phyloP scores from a whole-genome alignment of 2,113 vertebrate species.

The Condylura cristata region DNA sequence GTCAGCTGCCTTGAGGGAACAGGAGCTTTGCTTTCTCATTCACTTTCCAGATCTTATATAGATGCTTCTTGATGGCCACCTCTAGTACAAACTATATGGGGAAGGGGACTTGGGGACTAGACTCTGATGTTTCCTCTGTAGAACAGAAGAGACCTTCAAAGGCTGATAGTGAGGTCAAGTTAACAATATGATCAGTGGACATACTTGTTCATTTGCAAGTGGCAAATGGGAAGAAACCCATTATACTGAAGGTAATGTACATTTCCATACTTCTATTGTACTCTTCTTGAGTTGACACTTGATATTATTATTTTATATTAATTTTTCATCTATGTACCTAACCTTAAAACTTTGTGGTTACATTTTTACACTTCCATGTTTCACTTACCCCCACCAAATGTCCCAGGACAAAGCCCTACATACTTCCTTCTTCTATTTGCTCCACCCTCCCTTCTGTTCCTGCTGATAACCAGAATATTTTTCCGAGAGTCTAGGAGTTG shows the following conservation, averaged over 20 bases:
- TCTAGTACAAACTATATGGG: neutral
- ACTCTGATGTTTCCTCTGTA: neutral
- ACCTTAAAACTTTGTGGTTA: too few species aligned
- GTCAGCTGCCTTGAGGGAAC: neutral
- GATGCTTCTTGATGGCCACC: neutral
- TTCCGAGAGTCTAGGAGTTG: too few species aligned
- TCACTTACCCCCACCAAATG: too few species aligned
- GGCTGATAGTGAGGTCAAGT: neutral
- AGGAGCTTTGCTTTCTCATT: neutral
- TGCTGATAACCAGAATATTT: too few species aligned
- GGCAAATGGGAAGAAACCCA: neutral
- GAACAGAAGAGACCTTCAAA: neutral
- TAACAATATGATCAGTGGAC: neutral
- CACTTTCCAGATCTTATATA: neutral
- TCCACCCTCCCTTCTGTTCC: too few species aligned
- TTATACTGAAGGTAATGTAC: neutral
- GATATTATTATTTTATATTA: neutral
- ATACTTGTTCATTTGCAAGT: neutral
- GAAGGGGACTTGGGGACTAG: neutral
- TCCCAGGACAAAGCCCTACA: too few species aligned
- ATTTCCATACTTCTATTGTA: neutral
- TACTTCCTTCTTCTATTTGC: too few species aligned
- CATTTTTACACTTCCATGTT: too few species aligned
- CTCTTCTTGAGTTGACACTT: neutral
- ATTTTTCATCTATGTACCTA: too few species aligned